Conservation (phyloP, 1,140 invertebrate species). For the Steinernema feltiae region DNA sequence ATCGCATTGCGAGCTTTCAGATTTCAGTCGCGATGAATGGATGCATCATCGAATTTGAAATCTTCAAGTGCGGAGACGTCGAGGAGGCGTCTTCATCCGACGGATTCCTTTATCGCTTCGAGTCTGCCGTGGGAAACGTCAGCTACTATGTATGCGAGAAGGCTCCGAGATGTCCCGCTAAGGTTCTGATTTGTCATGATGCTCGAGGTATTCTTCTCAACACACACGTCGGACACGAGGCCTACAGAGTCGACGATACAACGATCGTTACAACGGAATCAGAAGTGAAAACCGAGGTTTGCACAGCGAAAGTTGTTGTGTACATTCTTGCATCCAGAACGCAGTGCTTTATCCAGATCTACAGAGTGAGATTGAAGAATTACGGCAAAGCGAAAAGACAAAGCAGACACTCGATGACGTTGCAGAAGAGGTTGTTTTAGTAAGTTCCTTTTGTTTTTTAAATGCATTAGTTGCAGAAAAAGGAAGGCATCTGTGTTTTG, state of each 20-base stretch:
- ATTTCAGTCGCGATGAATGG: no score
- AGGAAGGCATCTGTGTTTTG: background rate
- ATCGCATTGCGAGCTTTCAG: no score
- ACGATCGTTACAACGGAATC: background rate
- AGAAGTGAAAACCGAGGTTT: background rate
- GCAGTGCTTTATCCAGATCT: no score
- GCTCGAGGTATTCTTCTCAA: background rate
- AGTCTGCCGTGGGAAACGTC: background rate
- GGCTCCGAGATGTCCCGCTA: background rate
- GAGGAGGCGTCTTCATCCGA: background rate
- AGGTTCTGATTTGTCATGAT: background rate
- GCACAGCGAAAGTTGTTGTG: no score
- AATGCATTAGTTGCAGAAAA: no score
- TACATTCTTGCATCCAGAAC: no score
- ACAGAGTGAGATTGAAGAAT: no score
- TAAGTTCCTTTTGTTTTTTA: no score
- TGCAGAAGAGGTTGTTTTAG: background rate
- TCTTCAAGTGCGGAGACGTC: background rate
- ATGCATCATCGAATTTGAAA: background rate
- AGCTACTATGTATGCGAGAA: background rate
- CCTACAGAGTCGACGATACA: background rate
- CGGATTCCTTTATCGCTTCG: background rate
- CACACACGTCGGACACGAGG: background rate
- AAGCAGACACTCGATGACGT: no score
- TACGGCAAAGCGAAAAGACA: no score